These are phyloP conservation scores for Corbicula japonica DNA, from an alignment of 2,888 invertebrate genomes.

Conservation along the genomic window DNA sequence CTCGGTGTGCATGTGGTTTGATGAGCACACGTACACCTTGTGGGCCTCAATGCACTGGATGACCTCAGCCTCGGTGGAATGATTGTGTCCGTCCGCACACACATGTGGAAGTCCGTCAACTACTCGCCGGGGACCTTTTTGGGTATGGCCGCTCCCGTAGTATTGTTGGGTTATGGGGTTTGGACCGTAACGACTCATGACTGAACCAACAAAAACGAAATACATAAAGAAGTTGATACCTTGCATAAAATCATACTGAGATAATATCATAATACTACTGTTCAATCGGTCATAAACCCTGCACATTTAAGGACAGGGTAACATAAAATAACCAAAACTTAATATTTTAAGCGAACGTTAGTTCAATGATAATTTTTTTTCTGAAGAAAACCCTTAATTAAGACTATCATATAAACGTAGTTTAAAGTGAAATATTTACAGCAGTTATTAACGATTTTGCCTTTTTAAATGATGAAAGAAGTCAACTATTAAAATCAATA, in stretches of 20 bases:
- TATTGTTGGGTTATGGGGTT: slow-evolving; percentile 40
- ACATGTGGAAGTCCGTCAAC: slow-evolving; percentile 51
- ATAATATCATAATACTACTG: neutral
- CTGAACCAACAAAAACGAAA: slow-evolving; percentile 3
- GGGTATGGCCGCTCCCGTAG: slow-evolving; percentile 7
- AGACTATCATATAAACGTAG: neutral
- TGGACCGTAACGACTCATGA: slow-evolving; percentile 44
- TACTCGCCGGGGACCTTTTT: slow-evolving; percentile 7
- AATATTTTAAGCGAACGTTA: neutral
- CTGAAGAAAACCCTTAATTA: neutral
- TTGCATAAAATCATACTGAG: neutral
- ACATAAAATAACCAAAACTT: neutral
- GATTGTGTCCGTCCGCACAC: slow-evolving; percentile 64
- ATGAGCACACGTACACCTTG: slow-evolving; percentile 57
- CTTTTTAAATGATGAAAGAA: neutral
- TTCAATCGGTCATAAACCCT: neutral
- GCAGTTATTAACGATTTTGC: no score
- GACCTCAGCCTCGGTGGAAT: slow-evolving; percentile 51
- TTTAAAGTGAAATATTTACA: neutral
- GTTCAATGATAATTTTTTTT: neutral
- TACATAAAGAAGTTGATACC: neutral
- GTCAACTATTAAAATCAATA: neutral
- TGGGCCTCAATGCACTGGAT: slow-evolving; percentile 59
- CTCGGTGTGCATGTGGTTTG: slow-evolving; percentile 61
- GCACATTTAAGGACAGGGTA: neutral